Percentiles rank a stretch among this genome's conserved stretches.
Conservation (phyloP, 2,113 vertebrate species). For the Nicator chloris region DNA sequence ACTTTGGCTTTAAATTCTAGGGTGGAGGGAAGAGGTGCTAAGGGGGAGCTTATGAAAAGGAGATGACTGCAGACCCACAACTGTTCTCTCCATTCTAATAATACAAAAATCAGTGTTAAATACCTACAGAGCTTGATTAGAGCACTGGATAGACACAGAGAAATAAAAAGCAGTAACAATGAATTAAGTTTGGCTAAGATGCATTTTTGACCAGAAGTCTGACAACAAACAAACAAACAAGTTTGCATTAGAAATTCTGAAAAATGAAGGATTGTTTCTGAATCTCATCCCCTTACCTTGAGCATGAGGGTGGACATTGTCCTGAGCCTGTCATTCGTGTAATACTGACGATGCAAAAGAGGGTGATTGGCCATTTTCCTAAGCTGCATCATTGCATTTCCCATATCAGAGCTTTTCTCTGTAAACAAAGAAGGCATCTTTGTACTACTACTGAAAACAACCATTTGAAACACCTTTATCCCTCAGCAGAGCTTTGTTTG, state of each 20-base stretch:
- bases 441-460: background rate
- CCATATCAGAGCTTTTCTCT: conserved; percentile 86
- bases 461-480: background rate
- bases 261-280: background rate
- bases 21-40: background rate
- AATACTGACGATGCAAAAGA: conserved; percentile 92
- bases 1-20: background rate
- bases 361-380: conserved; percentile 99
- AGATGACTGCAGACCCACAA: background rate
- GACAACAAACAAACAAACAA: background rate
- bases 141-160: background rate
- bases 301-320: conserved; percentile 93
- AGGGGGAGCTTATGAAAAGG: background rate
- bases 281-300: conserved; percentile 75
- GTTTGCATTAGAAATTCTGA: background rate
- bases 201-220: background rate
- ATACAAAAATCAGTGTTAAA: background rate
- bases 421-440: background rate
- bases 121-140: background rate
- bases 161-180: conserved; percentile 2
- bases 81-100: background rate
- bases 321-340: conserved; percentile 86
- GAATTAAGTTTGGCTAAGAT: background rate
- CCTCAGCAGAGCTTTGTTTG: background rate
- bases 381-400: conserved; percentile 95